Conservation (phyloP, 2,797 vertebrate species). For the Acipenser ruthenus region DNA sequence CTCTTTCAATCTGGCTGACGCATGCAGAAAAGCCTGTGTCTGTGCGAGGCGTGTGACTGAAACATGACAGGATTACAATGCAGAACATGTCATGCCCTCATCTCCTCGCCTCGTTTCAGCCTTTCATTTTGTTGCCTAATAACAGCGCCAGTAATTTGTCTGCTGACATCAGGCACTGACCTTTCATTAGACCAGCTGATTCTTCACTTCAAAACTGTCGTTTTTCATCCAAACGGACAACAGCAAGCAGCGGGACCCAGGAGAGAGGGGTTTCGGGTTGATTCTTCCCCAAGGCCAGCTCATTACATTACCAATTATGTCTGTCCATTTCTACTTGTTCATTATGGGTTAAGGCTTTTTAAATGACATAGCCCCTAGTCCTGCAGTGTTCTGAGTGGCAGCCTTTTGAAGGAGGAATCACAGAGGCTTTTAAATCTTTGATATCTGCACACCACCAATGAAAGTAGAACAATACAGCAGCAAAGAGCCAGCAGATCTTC, state of each 20-base stretch:
- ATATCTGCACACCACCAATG: no score
- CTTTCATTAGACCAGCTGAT: slow-evolving; percentile 51
- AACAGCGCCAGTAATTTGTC: slow-evolving; percentile 51
- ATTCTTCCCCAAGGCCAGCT: no score
- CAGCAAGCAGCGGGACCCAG: slow-evolving; percentile 19
- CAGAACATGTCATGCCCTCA: slow-evolving; percentile 36
- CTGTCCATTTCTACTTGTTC: no score
- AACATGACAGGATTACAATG: slow-evolving; percentile 45
- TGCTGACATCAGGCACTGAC: slow-evolving; percentile 47
- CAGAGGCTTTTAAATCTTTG: no score
- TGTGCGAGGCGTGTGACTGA: slow-evolving; percentile 46
- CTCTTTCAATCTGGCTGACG: no score
- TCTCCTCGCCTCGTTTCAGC: slow-evolving; percentile 23
- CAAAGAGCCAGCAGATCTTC: no score
- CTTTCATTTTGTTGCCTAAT: slow-evolving; percentile 34
- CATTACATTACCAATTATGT: no score
- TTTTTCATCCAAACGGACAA: slow-evolving; percentile 48
- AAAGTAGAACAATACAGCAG: no score
- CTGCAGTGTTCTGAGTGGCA: no score
- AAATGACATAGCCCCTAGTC: no score
- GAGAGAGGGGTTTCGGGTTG: slow-evolving; percentile 2
- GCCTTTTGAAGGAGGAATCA: no score
- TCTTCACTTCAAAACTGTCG: slow-evolving; percentile 41
- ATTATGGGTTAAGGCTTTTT: no score
- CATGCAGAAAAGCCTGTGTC: slow-evolving; percentile 51